Conservation (phyloP, 2,888 invertebrate species). For the Geotrupes spiniger region DNA sequence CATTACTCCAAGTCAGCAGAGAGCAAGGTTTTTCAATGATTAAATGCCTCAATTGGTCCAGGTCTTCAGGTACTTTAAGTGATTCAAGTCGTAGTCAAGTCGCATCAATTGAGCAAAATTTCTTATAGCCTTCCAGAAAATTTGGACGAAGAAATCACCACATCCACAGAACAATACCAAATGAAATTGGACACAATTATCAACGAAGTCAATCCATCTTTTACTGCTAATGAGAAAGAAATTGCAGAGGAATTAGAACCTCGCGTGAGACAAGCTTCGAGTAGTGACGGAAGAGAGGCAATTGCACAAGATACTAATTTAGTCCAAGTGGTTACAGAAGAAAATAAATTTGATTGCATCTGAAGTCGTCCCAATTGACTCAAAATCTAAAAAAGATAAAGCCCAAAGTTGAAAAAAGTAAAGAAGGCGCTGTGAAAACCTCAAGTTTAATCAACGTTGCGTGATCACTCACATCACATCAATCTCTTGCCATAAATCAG, state of each 20-base stretch:
- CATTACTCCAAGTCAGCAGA: no score
- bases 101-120: no score
- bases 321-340: neutral
- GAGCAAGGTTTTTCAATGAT: no score
- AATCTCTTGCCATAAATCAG: neutral
- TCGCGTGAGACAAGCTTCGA: neutral
- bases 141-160: neutral
- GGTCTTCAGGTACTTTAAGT: no score
- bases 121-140: no score
- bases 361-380: neutral
- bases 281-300: neutral
- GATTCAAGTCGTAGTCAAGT: no score
- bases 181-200: neutral
- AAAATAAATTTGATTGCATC: neutral
- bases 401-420: neutral
- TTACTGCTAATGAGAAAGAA: neutral
- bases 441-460: neutral
- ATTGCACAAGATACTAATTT: neutral
- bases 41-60: no score
- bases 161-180: neutral
- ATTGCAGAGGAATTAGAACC: slow-evolving; percentile 1
- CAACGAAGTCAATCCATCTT: no score
- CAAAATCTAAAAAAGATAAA: slow-evolving; percentile 9
- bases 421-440: neutral
- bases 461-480: neutral